Conservation (phyloP, 2,797 vertebrate genomes). For the Periparus ater region DNA sequence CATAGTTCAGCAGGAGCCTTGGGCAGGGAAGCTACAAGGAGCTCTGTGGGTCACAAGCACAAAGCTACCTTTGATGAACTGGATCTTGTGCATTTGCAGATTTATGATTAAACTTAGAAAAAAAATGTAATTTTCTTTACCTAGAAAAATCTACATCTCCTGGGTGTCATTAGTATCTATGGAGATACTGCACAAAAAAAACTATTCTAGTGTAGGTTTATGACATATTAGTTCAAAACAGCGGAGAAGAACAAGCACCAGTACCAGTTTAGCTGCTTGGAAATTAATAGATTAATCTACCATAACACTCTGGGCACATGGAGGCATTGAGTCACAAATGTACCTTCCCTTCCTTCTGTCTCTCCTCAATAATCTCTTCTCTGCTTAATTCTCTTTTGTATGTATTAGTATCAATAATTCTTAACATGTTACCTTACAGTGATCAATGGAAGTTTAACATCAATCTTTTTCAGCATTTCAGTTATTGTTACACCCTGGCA, state of each 20-base stretch:
- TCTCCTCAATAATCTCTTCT: neutral
- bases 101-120: slow-evolving; percentile 35
- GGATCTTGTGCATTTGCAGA: slow-evolving; percentile 11
- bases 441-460: slow-evolving; percentile 65
- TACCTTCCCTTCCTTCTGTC: neutral
- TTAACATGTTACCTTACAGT: slow-evolving; percentile 38
- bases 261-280: neutral
- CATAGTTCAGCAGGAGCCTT: slow-evolving; percentile 3
- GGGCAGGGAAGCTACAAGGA: neutral
- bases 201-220: neutral
- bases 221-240: neutral
- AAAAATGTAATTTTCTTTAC: slow-evolving; percentile 24
- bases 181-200: slow-evolving; percentile 38
- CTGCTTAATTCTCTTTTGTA: neutral
- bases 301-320: too few relatives aligned
- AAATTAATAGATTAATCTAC: slow-evolving; percentile 22
- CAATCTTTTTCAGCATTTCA: slow-evolving; percentile 25
- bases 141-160: slow-evolving; percentile 46
- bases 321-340: neutral
- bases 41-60: slow-evolving; percentile 1
- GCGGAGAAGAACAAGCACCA: neutral
- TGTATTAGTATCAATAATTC: slow-evolving; percentile 31
- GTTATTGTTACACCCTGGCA: slow-evolving; percentile 16
- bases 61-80: slow-evolving; percentile 59
- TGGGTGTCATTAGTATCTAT: slow-evolving; percentile 39